Conservation (phyloP, 2,888 invertebrate genomes). For the Tetranychus truncatus region DNA sequence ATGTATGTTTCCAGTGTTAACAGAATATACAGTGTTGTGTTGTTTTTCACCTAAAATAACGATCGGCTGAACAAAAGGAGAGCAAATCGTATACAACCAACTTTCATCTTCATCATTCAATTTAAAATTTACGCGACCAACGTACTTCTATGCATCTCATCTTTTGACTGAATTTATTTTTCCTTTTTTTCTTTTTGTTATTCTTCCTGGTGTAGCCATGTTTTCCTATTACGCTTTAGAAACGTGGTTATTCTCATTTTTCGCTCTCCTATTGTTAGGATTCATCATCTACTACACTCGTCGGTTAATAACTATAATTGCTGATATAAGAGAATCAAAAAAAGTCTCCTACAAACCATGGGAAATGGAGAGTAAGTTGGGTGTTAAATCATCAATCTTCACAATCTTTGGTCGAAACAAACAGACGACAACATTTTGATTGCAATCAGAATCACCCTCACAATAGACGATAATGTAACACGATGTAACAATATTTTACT, state of each 20-base stretch:
- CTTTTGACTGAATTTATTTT: too few species aligned
- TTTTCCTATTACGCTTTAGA: background rate
- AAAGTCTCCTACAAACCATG: background rate
- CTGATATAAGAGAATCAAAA: background rate
- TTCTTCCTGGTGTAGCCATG: slow-evolving; percentile 1
- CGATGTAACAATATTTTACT: background rate
- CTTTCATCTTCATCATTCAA: background rate
- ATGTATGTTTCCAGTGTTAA: background rate
- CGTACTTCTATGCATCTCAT: too few species aligned
- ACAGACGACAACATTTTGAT: background rate
- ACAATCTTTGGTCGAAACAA: background rate
- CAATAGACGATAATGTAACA: background rate
- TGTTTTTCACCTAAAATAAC: too few species aligned
- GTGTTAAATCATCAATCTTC: background rate
- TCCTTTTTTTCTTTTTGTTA: too few species aligned
- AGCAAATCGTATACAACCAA: background rate
- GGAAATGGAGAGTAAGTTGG: slow-evolving; percentile 1
- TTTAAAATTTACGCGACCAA: too few species aligned
- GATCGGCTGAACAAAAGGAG: background rate
- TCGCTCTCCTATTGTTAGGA: background rate
- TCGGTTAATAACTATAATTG: background rate
- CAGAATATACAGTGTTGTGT: too few species aligned
- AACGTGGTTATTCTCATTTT: background rate
- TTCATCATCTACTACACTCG: background rate
- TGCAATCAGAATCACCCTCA: background rate